Conservation (phyloP, 2,113 vertebrate species). For the Zosterops lateralis region DNA sequence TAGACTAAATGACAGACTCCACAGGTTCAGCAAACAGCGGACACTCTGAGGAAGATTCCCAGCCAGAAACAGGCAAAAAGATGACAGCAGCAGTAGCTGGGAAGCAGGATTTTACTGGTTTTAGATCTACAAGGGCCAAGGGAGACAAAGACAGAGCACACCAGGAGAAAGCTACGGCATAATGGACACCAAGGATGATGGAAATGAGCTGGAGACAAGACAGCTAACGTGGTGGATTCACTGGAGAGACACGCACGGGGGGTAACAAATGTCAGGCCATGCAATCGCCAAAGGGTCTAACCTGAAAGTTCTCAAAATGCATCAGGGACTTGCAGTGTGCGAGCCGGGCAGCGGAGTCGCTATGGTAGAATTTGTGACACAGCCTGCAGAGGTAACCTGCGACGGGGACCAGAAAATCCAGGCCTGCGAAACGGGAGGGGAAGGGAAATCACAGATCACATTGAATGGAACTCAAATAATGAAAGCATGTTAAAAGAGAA, state of each 20-base stretch:
- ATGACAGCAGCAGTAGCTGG: constrained; percentile 39
- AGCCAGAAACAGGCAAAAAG: constrained; percentile 31
- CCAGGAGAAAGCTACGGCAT: constrained; percentile 23
- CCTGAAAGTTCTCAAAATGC: constrained; percentile 96
- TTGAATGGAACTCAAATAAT: constrained; percentile 68
- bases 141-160: constrained; percentile 47
- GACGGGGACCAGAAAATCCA: constrained; percentile 90
- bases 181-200: constrained; percentile 4
- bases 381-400: constrained; percentile 91
- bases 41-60: constrained; percentile 58
- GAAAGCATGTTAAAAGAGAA: constrained; percentile 56
- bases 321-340: constrained; percentile 91
- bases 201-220: constrained; percentile 15
- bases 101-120: constrained; percentile 22
- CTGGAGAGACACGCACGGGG: constrained; percentile 9
- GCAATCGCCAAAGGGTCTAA: constrained; percentile 74
- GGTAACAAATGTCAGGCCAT: constrained; percentile 66
- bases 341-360: constrained; percentile 83
- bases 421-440: constrained; percentile 77
- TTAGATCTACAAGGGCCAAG: constrained; percentile 20
- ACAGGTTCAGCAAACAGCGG: constrained; percentile 58
- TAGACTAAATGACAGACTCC: constrained; percentile 21
- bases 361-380: constrained; percentile 93
- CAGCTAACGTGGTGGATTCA: background rate
- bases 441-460: constrained; percentile 70